These are phyloP conservation scores for Danio tinwini DNA, from an alignment of 2,797 vertebrate species.

Conservation along the genomic window DNA sequence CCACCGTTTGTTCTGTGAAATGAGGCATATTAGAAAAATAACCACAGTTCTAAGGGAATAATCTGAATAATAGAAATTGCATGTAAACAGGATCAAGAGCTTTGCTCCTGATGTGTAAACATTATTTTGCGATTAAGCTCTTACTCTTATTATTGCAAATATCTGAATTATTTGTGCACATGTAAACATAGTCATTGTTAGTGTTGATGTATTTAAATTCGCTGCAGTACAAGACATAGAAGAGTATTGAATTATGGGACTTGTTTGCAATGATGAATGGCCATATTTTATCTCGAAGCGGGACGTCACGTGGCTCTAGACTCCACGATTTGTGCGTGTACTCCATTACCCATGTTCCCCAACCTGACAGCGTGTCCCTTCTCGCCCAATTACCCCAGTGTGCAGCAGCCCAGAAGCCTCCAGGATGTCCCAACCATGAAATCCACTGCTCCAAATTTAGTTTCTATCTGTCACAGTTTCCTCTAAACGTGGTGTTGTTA, in stretches of 20 bases:
- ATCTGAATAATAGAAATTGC: too few species aligned
- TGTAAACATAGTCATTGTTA: neutral
- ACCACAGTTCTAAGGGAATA: too few species aligned
- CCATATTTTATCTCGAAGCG: constrained; percentile 21
- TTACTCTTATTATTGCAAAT: too few species aligned
- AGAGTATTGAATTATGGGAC: constrained; percentile 6
- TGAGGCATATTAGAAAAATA: too few species aligned
- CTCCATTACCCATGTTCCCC: constrained; percentile 46
- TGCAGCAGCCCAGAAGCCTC: constrained; percentile 37
- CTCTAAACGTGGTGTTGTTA: neutral
- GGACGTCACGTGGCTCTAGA: neutral
- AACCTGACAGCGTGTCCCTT: constrained; percentile 22
- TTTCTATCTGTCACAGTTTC: neutral
- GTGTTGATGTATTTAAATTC: constrained; percentile 7
- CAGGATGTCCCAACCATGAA: constrained; percentile 25
- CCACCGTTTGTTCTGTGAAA: too few species aligned
- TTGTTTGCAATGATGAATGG: constrained; percentile 20
- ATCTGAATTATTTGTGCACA: too few species aligned
- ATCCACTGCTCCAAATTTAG: constrained; percentile 10
- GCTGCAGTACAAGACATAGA: neutral
- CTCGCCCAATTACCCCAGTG: constrained; percentile 43
- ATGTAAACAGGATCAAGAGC: too few species aligned
- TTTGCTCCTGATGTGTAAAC: too few species aligned
- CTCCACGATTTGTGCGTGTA: constrained; percentile 46
- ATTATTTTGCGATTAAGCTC: too few species aligned